Evolutionary conservation across 2,888 invertebrate species (phyloP).

Genomic region (Drosophila limbata): DNA sequence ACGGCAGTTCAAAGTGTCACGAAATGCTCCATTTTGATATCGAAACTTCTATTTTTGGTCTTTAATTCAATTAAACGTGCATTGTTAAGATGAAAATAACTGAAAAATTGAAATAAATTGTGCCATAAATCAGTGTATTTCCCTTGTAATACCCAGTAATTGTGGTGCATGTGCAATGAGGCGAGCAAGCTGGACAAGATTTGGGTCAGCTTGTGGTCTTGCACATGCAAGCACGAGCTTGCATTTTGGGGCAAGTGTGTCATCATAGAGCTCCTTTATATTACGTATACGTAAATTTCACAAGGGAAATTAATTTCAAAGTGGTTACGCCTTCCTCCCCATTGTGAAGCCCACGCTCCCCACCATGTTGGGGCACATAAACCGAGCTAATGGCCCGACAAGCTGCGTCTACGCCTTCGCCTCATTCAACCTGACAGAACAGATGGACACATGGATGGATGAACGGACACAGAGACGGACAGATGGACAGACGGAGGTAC

Average conservation of each 20-base stretch:
- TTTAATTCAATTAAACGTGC: conserved; percentile 54
- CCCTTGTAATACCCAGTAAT: conserved; percentile 34
- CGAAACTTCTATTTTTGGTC: conserved; percentile 23
- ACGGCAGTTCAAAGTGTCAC: conserved; percentile 59
- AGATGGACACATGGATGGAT: conserved; percentile 5
- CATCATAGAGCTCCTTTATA: conserved; percentile 23
- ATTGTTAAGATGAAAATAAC: conserved; percentile 22
- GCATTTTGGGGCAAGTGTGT: conserved; percentile 19
- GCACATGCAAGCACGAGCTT: conserved; percentile 1
- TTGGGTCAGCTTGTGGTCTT: conserved; percentile 60
- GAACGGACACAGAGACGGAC: neutral
- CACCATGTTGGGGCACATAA: conserved; percentile 8
- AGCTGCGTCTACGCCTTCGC: conserved; percentile 61
- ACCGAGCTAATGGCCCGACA: conserved; percentile 64
- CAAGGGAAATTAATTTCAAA: conserved; percentile 79
- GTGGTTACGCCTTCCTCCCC: conserved; percentile 44
- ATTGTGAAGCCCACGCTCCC: neutral
- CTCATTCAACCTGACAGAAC: conserved; percentile 54
- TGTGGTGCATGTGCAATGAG: conserved; percentile 29
- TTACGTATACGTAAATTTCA: conserved; percentile 77
- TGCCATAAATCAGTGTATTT: conserved; percentile 45
- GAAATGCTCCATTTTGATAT: conserved; percentile 37
- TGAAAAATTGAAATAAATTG: conserved; percentile 27
- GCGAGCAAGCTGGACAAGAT: conserved; percentile 38
- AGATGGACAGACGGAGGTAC: conserved; percentile 9